Base-by-base conservation (phyloP, 1,140 invertebrate genomes). In the Drosophila nikananu region DNA sequence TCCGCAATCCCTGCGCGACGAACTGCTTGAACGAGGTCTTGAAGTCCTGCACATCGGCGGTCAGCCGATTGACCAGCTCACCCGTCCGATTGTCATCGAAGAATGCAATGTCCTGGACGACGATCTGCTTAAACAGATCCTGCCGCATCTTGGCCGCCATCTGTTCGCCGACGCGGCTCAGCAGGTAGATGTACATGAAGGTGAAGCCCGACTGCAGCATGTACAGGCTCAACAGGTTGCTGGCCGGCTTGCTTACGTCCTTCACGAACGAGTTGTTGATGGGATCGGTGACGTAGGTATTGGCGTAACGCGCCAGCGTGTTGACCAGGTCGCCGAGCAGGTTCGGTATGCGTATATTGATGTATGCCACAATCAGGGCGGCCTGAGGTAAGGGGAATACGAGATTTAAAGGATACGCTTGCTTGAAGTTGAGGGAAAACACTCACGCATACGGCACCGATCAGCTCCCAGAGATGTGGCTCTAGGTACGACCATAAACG, bases 31-130 rank as follows among this genome's bases (percentile, higher is more conserved):
- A 99, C 6, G 97, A 97, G 83, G 98, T 98, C 94, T 99, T 99
- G 90, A 99, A 99, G 86, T 99, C 98, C 93, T 99, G 98, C 21
- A 99, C 96, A 94, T 99, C 98, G 76, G 96, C 95, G 27, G 98
- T 98, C 61, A 99, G 93, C 87, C 97, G 96, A 93, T 97, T 98
- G 37, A 98, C 95, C 51, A 99, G 94, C 94, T 99, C 98, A 15
- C 98, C 98, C 17, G 97, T 98, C 87, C 97, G 96, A 90, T 98
- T 96, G 81, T 94, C 94, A 93, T 99, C 98, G 94, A 98, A 99
- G 93, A 99, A 99, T 27, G 95, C 94, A 82, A 99, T 96, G 86
- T 99, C 98, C 93, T 99, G 97, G 76, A 95, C 94, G 8, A 99
- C 93, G 63, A 99, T 96, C 9, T 97, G 96, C 48, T 95, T 93